Evolutionary conservation across 2,113 vertebrate genomes (phyloP).

Genomic region (Willisornis vidua): DNA sequence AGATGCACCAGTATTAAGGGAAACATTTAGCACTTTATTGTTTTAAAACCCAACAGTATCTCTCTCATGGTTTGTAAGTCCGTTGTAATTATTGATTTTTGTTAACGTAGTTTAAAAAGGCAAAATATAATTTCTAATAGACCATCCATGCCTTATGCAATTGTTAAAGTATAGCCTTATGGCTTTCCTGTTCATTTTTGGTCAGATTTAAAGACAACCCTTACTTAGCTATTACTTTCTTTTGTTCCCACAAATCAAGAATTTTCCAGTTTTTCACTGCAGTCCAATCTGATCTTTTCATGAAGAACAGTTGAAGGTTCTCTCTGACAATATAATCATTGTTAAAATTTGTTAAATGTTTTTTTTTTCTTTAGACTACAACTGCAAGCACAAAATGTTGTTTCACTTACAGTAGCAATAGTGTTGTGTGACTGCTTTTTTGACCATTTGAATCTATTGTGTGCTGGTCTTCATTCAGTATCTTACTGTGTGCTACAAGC

Average conservation of each 20-base stretch:
- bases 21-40: constrained; percentile 39
- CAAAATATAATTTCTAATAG: background rate
- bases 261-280: background rate
- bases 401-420: constrained; percentile 26
- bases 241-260: background rate
- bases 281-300: background rate
- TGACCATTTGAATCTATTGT: background rate
- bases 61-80: background rate
- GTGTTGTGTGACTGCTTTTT: background rate
- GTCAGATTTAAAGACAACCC: background rate
- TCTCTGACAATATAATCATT: background rate
- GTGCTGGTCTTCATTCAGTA: constrained; percentile 8
- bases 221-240: background rate
- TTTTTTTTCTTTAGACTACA: constrained; percentile 21
- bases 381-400: constrained; percentile 7
- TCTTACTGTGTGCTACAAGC: background rate
- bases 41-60: background rate
- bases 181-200: background rate
- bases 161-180: background rate
- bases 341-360: background rate
- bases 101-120: background rate
- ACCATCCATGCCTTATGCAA: constrained; percentile 32
- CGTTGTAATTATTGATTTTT: background rate
- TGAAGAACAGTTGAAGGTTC: constrained; percentile 71
- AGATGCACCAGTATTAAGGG: background rate